Base-by-base conservation (phyloP, 1,140 invertebrate genomes). In the Leguminivora glycinivorella region DNA sequence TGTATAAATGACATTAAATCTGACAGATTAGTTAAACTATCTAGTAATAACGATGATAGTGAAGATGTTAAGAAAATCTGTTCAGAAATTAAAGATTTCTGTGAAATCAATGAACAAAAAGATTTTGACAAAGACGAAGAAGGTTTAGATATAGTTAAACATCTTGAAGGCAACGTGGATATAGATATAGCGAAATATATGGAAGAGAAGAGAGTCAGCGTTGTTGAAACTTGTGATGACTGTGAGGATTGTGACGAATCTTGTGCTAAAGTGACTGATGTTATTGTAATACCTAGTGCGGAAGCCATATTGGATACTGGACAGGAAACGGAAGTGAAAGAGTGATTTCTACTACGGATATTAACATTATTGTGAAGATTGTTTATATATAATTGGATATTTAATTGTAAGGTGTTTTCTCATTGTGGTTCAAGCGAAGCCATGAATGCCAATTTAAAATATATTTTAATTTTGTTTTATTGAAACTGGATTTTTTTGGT, bases 261-360 rank as follows among this genome's bases (percentile, higher is more conserved):
- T 5, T 90, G 87, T 75, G 81, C 80, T 69, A 83, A 75, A 34
- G 85, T 90, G 58, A 79, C 75, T 7, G 91, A 92, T 5, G 89
- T 92, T 3, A 92, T 92, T 14, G 91, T 92, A 7, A 87, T 92
- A 83, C 89, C 87, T 2, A 92, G 90, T 67, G 90, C 90, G 6
- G 90, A 92, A 70, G 90, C 91, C 22, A 90, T 90, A 3, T 79
- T 92, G 75, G 85, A 89, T 73, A 88, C 81, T 0, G 80, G 75
- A 66, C 81, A 83, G 29, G 31, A 52, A 14, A 19, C 12, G 14
- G 38, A 70, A 5, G 29, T 56, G 63, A 67, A 19, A 52, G 19
- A 58, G 17, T 9, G 19, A 19, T 52, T 25, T 63, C 2, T 25
- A 29, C 29, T 25, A n/a, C 29, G 25, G 24, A 47, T 19, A 17